Conservation (phyloP, 2,797 vertebrate genomes). For the Catamblyrhynchus diadema region DNA sequence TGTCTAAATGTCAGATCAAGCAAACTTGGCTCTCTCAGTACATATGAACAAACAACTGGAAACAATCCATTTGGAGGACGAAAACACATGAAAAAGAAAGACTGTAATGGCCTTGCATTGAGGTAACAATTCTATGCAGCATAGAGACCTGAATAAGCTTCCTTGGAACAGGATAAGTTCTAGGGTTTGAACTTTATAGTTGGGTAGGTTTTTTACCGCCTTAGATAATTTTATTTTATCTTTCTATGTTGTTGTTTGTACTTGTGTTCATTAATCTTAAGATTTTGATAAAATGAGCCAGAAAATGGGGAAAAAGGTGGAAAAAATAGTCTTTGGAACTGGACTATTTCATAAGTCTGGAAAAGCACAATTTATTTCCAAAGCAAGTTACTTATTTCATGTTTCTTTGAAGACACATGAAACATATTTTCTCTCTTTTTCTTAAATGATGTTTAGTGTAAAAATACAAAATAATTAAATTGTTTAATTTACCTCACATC, state of each 20-base stretch:
- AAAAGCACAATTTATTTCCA: background rate
- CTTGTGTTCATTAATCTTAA: background rate
- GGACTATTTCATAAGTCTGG: background rate
- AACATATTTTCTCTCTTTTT: background rate
- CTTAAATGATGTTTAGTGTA: fast-evolving
- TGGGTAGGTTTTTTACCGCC: background rate
- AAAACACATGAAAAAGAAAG: background rate
- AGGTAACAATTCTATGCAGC: background rate
- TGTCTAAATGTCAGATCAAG: background rate
- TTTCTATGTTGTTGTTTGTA: background rate
- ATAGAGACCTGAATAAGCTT: background rate
- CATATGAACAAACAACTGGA: background rate
- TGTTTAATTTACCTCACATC: background rate
- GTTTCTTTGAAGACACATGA: background rate
- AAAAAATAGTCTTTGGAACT: background rate
- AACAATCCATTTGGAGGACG: background rate
- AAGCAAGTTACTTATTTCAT: background rate
- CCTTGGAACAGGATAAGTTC: background rate
- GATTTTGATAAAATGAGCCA: background rate
- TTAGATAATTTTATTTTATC: background rate
- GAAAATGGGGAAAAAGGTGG: background rate
- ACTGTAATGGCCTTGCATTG: background rate
- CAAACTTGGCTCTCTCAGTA: background rate
- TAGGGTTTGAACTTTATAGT: background rate
- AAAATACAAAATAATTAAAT: background rate